Percentiles rank a stretch among this genome's conserved stretches.
Conservation (phyloP, 2,888 invertebrate species). For the Tipula helvola region DNA sequence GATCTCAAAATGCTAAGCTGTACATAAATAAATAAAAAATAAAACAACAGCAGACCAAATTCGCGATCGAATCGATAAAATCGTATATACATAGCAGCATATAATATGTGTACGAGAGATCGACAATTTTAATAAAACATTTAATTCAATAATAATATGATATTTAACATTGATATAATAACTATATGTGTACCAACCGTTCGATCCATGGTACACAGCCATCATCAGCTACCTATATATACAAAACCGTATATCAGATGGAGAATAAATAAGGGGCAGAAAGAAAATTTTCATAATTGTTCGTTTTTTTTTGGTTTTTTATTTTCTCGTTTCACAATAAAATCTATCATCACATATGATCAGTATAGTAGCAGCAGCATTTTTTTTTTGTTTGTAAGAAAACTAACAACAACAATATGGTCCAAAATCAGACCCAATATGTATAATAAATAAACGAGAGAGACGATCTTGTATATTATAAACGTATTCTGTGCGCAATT, state of each 20-base stretch:
- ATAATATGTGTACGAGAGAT: background rate
- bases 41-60: background rate
- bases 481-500: background rate
- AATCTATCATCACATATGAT: background rate
- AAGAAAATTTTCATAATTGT: background rate
- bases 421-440: background rate
- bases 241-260: background rate
- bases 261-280: background rate
- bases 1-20: background rate
- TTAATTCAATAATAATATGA: background rate
- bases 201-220: background rate
- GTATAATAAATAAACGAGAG: background rate
- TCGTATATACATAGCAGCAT: background rate
- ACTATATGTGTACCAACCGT: background rate
- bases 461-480: background rate
- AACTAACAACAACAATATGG: background rate
- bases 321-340: background rate
- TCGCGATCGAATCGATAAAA: background rate
- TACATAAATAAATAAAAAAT: background rate
- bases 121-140: constrained; percentile 4
- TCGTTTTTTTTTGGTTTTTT: background rate
- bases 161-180: background rate
- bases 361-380: background rate
- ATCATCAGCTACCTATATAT: background rate
- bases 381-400: background rate